Evolutionary conservation across 2,797 vertebrate genomes (phyloP).

Genomic region (Amblyopsis hoosieri): DNA sequence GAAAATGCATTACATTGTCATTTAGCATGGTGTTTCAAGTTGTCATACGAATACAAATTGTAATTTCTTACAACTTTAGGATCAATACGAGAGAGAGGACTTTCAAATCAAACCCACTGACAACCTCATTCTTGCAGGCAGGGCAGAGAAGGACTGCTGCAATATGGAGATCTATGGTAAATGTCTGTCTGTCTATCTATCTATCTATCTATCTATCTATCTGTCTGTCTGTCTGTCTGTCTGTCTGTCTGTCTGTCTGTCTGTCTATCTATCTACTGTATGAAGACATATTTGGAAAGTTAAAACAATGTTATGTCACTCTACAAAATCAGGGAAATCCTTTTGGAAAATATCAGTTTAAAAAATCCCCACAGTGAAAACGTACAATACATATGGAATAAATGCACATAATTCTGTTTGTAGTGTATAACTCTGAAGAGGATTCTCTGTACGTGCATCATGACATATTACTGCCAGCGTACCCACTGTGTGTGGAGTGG

Average conservation of each 20-base stretch:
- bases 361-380: not conserved
- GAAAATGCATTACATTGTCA: too few relatives aligned
- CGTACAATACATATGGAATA: not conserved
- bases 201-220: too few relatives aligned
- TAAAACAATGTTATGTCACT: too few relatives aligned
- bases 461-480: slow-evolving; percentile 91
- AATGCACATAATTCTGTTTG: slow-evolving; percentile 11
- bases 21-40: not conserved
- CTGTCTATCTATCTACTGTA: too few relatives aligned
- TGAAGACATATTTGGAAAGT: too few relatives aligned
- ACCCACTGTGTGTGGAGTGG: slow-evolving; percentile 94
- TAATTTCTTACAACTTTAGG: slow-evolving; percentile 67
- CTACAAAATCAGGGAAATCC: not conserved
- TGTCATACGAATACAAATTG: too few relatives aligned
- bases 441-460: slow-evolving; percentile 95
- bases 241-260: too few relatives aligned
- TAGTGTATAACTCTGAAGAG: slow-evolving; percentile 95
- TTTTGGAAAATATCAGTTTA: not conserved
- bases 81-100: slow-evolving; percentile 94
- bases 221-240: too few relatives aligned
- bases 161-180: slow-evolving; percentile 91
- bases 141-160: slow-evolving; percentile 90
- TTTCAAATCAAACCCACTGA: slow-evolving; percentile 91
- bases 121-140: slow-evolving; percentile 90
- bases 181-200: slow-evolving; percentile 26